Base-by-base conservation (phyloP, 2,113 vertebrate genomes). In the Dendropsophus ebraccatus region DNA sequence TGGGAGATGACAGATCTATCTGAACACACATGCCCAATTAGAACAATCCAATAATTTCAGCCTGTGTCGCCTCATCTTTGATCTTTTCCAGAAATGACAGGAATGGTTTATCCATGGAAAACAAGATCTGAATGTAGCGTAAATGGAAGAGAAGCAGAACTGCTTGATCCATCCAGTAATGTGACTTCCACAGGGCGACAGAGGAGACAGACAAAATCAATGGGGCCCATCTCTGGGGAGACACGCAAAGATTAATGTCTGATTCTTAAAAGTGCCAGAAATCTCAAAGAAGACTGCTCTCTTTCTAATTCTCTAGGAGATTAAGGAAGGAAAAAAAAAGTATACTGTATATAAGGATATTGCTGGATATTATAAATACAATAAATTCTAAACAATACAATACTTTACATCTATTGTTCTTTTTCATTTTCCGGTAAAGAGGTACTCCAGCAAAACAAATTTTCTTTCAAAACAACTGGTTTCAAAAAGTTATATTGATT, bases 201-300 rank as follows among this genome's bases (percentile, higher is more conserved):
- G 32, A 56, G 47, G 84, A 85, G 84, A 79, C 84, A 85, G 84
- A 85, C 75, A 79, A 85, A 79, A 85, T 85, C 84, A 70, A 85
- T 79, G 28, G 32, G 37, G 19, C 35, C 25, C 12, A 28, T 85
- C 84, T 85, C 84, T 50, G 56, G 62, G 62, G 84, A 79, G 37
- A 84, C 30, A 41, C 16, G 28, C 60, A 49, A 69, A 67, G n/a
- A 79, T 45, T 52, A 67, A 37, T 52, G 73, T 52, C 25, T 19
- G 28, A 23, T 37, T 77, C 56, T 28, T 25, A 23, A 47, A 45
- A 21, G 73, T 77, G 83, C 73, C 83, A 77, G 56, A 65, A 23
- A 50, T 41, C 73, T 58, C 35, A 49, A 67, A 30, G 41, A 67
- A 77, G 73, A 35, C 70, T 49, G 32, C 21, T 19, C n/a, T 76